These are phyloP conservation scores for Lycaon pictus DNA, from an alignment of 2,113 vertebrate genomes.

Conservation along the genomic window DNA sequence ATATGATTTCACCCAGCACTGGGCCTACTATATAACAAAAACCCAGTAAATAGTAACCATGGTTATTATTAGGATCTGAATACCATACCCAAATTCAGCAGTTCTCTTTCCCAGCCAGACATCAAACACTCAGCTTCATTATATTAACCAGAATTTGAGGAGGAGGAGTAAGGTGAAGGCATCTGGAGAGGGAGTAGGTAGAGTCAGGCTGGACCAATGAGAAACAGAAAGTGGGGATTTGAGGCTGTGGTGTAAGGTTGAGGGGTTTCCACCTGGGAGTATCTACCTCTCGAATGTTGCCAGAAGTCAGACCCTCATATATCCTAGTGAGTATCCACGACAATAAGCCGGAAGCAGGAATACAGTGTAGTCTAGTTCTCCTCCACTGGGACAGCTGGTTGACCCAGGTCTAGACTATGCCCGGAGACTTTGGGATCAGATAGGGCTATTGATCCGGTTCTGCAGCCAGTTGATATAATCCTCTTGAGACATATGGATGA, in stretches of 20 bases:
- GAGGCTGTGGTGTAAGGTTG: background rate
- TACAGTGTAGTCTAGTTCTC: accelerated
- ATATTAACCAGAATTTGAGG: constrained; percentile 59
- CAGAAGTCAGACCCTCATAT: background rate
- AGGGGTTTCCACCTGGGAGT: background rate
- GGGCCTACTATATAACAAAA: background rate
- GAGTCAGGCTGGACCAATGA: background rate
- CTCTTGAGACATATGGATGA: constrained; percentile 87
- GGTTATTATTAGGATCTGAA: background rate
- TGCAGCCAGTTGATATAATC: constrained; percentile 87
- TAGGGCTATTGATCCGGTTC: constrained; percentile 66
- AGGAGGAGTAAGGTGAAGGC: background rate
- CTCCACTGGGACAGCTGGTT: background rate
- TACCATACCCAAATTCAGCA: background rate
- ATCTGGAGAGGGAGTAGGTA: background rate
- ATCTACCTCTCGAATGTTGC: background rate
- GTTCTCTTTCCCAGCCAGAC: background rate
- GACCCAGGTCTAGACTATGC: background rate
- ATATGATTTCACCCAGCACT: background rate
- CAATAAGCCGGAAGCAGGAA: background rate
- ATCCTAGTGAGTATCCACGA: accelerated
- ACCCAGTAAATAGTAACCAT: background rate
- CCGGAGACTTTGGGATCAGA: constrained; percentile 41
- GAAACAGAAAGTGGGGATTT: background rate
- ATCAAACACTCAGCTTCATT: constrained; percentile 43